Evolutionary conservation across 2,113 vertebrate genomes (phyloP), one percentile per base, ranked within the genome.

Genomic region (Oxyura jamaicensis): DNA sequence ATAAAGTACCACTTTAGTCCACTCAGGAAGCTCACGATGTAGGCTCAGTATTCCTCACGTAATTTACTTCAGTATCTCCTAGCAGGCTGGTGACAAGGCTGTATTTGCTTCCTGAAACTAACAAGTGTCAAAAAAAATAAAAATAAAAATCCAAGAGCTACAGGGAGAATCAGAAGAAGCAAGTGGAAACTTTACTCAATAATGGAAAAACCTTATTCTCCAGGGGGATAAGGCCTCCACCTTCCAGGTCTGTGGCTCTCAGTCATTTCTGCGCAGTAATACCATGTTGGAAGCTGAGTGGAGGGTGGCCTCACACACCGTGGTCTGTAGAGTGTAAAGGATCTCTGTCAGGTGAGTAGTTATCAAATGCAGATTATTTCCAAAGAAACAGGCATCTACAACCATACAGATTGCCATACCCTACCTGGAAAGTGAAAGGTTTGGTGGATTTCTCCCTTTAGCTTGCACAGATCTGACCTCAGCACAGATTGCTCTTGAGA

Each of bases 211-310:
- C 72, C 10, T 2, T 48, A 48, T 48, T 48, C 20, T 48, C 46
- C 46, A 21, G 20, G 46, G 46, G 20, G 20, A 22, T 20, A 48
- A 48, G 20, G 83, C 72, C 12, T 2, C 29, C 77, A 80, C 35
- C 15, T 71, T 75, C 9, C 41, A 46, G 39, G 10, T 39, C 52
- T 82, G 28, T 25, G 28, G 46, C 8, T 75, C 14, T 76, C 0
- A 0, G 33, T 17, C 25, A 20, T 58, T 88, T 62, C 79, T 58
- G 48, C 1, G 0, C 41, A 66, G 63, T 3, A 17, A 63, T 29
- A 56, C 11, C 7, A 25, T 6, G 8, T 35, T 58, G 74, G 0
- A 1, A 36, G 44, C 25, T 39, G 4, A 3, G 22, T 10, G 35
- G 58, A 68, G 60, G 17, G 23, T 42, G 13, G 36, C 22, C 55